These are phyloP conservation scores for Epicampocera succincta DNA, from an alignment of 2,888 invertebrate species.

Conservation along the genomic window DNA sequence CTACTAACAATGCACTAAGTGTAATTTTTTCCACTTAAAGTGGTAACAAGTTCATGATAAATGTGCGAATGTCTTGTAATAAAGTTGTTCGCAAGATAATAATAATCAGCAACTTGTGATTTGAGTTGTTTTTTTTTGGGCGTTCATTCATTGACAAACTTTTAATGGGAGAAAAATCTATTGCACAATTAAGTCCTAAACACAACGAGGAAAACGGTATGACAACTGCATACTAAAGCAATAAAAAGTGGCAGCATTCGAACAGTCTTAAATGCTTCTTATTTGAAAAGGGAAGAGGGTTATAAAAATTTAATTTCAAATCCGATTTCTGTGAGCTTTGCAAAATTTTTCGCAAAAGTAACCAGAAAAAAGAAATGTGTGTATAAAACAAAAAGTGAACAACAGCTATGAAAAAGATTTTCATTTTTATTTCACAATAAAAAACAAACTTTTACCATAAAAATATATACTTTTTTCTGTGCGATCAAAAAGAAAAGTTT, in stretches of 20 bases:
- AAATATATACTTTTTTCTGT: conserved; percentile 22
- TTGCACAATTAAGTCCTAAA: background rate
- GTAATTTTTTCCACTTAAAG: too few relatives aligned
- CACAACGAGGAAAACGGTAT: background rate
- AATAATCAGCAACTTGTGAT: too few relatives aligned
- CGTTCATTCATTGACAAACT: too few relatives aligned
- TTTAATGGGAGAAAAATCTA: too few relatives aligned
- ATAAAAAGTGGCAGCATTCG: background rate
- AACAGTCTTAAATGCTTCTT: conserved; percentile 17
- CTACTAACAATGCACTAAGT: too few relatives aligned
- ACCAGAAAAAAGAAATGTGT: conserved; percentile 13
- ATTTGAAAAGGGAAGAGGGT: conserved; percentile 16
- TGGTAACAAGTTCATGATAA: too few relatives aligned
- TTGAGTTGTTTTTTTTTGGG: too few relatives aligned
- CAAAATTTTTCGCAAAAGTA: conserved; percentile 9
- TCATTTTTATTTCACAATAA: conserved; percentile 24
- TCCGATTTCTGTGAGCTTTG: conserved; percentile 34
- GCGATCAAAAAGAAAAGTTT: conserved; percentile 45
- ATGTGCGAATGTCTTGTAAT: too few relatives aligned
- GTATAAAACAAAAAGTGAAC: conserved; percentile 18
- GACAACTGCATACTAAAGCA: conserved; percentile 13
- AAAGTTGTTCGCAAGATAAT: too few relatives aligned
- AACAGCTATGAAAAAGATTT: conserved; percentile 34
- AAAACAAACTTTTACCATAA: conserved; percentile 34
- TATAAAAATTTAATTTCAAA: conserved; percentile 57